Evolutionary conservation across 2,797 vertebrate species (phyloP), one percentile per base, ranked within the genome.

Genomic region (Centropyge bicolor): DNA sequence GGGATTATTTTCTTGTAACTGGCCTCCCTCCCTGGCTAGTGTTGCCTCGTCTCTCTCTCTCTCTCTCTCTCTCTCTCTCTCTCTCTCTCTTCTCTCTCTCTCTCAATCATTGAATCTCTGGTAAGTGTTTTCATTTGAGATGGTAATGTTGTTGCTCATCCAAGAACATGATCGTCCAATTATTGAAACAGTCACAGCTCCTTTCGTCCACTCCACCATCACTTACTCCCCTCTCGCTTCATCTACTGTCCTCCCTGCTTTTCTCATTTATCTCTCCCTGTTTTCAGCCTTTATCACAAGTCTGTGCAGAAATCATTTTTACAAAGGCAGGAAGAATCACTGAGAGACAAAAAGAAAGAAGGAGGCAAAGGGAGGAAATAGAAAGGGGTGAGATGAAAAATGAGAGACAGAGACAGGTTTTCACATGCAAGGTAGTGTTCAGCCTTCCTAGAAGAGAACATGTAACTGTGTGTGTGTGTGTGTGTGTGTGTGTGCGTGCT

Each of bases 81-180:
- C 10, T 43, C 5, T 40, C 11, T 41, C 40, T 45, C 51, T 59
- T 36, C 40, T 27, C 57, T n/a, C 40, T 54, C 19, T 70, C 17
- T 69, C 40, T 56, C 59, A 63, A 41, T 70, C 40, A 54, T 67
- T 76, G 51, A 72, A 74, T 78, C 49, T 69, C 17, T 77, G n/a
- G 7, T 43, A 76, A 81, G 22, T 68, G 65, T 67, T 82, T 73
- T 76, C 19, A 59, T 80, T 83, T 57, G 22, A 62, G 40, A 74
- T 24, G 48, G 38, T 66, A 83, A 78, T 85, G 62, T 78, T 77
- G 45, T 83, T 70, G 52, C 64, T 80, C 73, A 80, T 74, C 68
- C 76, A 76, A 76, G 73, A 75, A 84, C 76, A 84, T 71, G 67
- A 85, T 81, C 24, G 1, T 40, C 76, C 78, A 78, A 83, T 87